These are phyloP conservation scores for Spodoptera frugiperda DNA, from an alignment of 1,140 invertebrate species.

Conservation along the genomic window DNA sequence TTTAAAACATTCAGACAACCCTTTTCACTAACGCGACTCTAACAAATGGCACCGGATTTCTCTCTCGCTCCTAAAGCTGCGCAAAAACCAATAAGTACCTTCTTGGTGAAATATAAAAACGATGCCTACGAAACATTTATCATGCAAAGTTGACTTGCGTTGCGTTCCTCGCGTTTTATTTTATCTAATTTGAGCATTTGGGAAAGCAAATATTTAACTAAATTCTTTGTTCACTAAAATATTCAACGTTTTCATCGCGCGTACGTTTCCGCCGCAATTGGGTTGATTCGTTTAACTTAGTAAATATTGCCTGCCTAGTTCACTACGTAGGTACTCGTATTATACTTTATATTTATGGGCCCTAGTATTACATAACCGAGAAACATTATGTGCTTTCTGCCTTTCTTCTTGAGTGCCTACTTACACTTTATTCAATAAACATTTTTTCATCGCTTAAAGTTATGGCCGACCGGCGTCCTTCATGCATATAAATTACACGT, in stretches of 20 bases:
- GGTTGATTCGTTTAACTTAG: slow-evolving; percentile 39
- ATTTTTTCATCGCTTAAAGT: slow-evolving; percentile 27
- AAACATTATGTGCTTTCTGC: slow-evolving; percentile 1
- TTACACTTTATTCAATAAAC: slow-evolving; percentile 26
- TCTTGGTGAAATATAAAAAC: slow-evolving; percentile 1
- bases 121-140: slow-evolving; percentile 33
- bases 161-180: slow-evolving; percentile 21
- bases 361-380: slow-evolving; percentile 19
- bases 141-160: slow-evolving; percentile 28
- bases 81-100: slow-evolving; percentile 39
- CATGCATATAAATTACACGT: slow-evolving; percentile 14
- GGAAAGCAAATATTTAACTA: slow-evolving; percentile 42
- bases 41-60: slow-evolving; percentile 23
- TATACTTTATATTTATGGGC: slow-evolving; percentile 39
- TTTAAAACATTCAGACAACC: slow-evolving; percentile 19
- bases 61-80: slow-evolving; percentile 20
- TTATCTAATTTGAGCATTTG: slow-evolving; percentile 40
- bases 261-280: slow-evolving; percentile 37
- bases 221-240: slow-evolving; percentile 37
- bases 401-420: slow-evolving; percentile 26
- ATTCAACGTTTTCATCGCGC: slow-evolving; percentile 44
- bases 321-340: slow-evolving; percentile 8
- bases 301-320: slow-evolving; percentile 43
- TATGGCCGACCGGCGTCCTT: background rate
- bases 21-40: slow-evolving; percentile 38